Evolutionary conservation across 1,140 invertebrate species (phyloP), one percentile per base, ranked within the genome.

Genomic region (Varroa destructor): DNA sequence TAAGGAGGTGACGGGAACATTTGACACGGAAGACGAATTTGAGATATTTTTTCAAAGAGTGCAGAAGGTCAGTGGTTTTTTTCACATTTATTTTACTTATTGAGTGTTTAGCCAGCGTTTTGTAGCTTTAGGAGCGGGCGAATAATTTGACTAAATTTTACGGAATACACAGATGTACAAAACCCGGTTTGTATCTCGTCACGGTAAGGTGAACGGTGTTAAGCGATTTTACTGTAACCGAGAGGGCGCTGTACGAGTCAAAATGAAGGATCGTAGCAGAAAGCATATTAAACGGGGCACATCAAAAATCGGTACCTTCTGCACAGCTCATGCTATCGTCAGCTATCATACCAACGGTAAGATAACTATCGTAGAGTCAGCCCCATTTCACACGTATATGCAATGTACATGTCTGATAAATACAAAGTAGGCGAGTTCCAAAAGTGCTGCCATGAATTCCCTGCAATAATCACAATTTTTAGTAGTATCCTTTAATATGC

Each of bases 141-240:
- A 5, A 51, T 51, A 51, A 5, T 51, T 51, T 51, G 3, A 5
- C 3, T 51, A 51, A 51, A 51, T 51, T 51, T 5, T 51, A 5
- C 46, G 8, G 8, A 51, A 51, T 51, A 3, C 3, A 51, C 61
- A 67, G 61, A 14, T 67, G 36, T 46, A 67, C 40, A 67, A 67
- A 67, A 67, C 61, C 12, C 61, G 61, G 2, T 67, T 67, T 8
- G 61, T 67, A 12, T 67, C 61, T 12, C 61, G 61, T 37, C 61
- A 67, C 61, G 61, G 61, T 14, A 67, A 67, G 46, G 61, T 67
- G 10, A 67, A 67, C 37, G 46, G 46, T 10, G 61, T 67, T 37
- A 67, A 67, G 36, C 12, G 61, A 14, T 67, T 67, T 37, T 67
- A 67, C 37, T 67, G 61, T 37, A 67, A 67, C 61, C 61, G 61